Conservation (phyloP, 2,113 vertebrate genomes). For the Bostrychus sinensis region DNA sequence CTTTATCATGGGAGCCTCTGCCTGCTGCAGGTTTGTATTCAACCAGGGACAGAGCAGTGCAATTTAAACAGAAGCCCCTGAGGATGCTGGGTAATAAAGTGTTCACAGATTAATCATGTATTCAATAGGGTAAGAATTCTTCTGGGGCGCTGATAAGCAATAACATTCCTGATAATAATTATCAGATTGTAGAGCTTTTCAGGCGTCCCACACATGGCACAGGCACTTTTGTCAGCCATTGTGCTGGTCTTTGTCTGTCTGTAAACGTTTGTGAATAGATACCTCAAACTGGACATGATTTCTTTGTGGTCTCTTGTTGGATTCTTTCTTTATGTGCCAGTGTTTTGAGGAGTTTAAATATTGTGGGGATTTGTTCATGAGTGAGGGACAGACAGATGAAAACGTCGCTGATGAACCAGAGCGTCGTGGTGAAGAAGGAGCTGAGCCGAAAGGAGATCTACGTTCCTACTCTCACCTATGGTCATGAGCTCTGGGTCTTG, state of each 20-base stretch:
- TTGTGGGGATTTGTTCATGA: too few relatives aligned
- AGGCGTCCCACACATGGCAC: conserved; percentile 9
- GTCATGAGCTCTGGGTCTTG: too few relatives aligned
- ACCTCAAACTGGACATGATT: conserved; percentile 19
- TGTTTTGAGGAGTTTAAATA: background rate
- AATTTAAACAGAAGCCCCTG: conserved; percentile 43
- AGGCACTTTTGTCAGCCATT: conserved; percentile 16
- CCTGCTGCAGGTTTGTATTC: conserved; percentile 18
- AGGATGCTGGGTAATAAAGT: conserved; percentile 43
- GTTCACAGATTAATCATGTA: conserved; percentile 56
- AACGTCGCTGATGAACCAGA: too few relatives aligned
- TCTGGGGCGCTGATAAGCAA: conserved; percentile 48
- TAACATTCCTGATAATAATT: conserved; percentile 49
- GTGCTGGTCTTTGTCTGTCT: conserved; percentile 5
- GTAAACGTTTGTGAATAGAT: background rate
- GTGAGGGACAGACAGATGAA: too few relatives aligned
- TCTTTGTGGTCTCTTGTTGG: conserved; percentile 16
- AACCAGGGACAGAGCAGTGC: conserved; percentile 14
- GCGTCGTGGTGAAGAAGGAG: too few relatives aligned
- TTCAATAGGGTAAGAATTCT: conserved; percentile 49
- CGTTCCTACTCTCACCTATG: too few relatives aligned
- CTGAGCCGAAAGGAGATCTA: too few relatives aligned
- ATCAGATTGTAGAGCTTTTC: conserved; percentile 34
- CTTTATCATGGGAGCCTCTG: conserved; percentile 13
- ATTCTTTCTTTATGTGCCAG: background rate